phyloP scores from a whole-genome alignment of 2,797 vertebrate genomes.

The Apodemus agrarius region DNA sequence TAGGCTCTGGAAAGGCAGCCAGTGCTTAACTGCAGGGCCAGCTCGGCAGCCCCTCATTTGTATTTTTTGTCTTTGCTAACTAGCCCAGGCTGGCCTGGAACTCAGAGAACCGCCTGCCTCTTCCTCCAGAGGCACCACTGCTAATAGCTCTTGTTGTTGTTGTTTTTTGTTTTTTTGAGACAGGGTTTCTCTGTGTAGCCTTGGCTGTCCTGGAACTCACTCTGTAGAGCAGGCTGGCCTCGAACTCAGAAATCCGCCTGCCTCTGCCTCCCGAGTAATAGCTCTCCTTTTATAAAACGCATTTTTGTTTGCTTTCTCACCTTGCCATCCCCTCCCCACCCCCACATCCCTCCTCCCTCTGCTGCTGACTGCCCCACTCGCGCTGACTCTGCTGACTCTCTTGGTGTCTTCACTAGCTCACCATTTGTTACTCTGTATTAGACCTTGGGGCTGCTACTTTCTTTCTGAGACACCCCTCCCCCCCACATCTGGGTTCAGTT shows the following conservation, averaged over 20 bases:
- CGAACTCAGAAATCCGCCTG: background rate
- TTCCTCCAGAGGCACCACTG: background rate
- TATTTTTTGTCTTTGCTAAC: background rate
- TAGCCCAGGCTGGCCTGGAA: background rate
- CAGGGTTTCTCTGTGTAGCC: background rate
- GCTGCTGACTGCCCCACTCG: background rate
- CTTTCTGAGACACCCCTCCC: background rate
- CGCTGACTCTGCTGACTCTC: background rate
- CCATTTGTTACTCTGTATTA: background rate
- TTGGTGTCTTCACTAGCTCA: background rate
- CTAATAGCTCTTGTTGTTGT: too few relatives aligned
- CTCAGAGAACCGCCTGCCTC: too few relatives aligned
- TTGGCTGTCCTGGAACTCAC: background rate
- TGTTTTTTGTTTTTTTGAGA: background rate
- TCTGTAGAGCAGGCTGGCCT: background rate
- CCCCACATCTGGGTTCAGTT: conserved; percentile 1
- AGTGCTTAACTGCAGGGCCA: background rate
- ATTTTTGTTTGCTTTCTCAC: background rate
- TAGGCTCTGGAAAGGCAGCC: background rate
- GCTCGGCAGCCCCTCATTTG: background rate
- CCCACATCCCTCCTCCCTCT: background rate
- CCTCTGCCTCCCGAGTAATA: background rate
- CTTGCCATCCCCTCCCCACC: background rate
- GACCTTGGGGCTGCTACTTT: background rate
- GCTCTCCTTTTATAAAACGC: background rate